Conservation (phyloP, 2,113 vertebrate species). For the Pteruthius melanotis region DNA sequence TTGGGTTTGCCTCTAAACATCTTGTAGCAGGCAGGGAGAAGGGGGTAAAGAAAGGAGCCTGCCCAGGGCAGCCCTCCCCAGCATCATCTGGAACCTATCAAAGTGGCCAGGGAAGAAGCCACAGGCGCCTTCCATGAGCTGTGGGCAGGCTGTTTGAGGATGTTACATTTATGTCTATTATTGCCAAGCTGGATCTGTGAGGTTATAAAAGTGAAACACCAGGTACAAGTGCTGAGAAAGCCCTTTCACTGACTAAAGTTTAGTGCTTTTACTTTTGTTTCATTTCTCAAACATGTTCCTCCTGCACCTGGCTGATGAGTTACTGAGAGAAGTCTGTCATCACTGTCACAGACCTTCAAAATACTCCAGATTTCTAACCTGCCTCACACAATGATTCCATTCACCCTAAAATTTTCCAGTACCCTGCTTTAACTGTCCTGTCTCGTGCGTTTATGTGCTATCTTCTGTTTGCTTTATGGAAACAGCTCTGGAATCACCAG, state of each 20-base stretch:
- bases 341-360: not conserved
- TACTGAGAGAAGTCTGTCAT: not conserved
- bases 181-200: not conserved
- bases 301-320: not conserved
- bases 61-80: not conserved
- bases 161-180: not conserved
- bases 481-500: not conserved
- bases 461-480: not conserved
- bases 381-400: not conserved
- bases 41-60: not conserved
- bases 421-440: not conserved
- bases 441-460: fast-evolving
- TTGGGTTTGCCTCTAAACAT: not conserved
- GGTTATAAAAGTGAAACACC: not conserved
- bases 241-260: not conserved
- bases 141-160: not conserved
- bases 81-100: not conserved
- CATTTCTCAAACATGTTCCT: not conserved
- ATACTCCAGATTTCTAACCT: not conserved
- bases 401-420: not conserved
- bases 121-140: not conserved
- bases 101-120: not conserved
- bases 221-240: not conserved
- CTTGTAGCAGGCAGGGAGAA: not conserved
- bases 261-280: not conserved